These are phyloP conservation scores for Mormyrus lacerda DNA, from an alignment of 2,113 vertebrate genomes.

Conservation along the genomic window DNA sequence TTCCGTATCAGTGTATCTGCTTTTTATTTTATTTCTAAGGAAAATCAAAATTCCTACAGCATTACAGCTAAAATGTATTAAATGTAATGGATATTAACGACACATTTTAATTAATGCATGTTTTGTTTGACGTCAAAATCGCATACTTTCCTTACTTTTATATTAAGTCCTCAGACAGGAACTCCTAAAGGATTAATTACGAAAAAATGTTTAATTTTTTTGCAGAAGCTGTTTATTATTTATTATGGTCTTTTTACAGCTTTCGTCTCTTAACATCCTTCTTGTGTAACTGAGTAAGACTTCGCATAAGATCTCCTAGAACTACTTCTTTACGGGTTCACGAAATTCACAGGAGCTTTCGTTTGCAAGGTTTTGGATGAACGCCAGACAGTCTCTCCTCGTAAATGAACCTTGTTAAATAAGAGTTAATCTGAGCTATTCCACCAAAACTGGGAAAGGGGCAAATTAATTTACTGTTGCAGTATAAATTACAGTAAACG, in stretches of 20 bases:
- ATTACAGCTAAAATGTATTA: not conserved
- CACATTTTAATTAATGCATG: not conserved
- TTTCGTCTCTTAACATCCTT: constrained; percentile 6
- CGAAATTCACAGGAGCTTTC: constrained; percentile 60
- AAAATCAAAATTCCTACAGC: not conserved
- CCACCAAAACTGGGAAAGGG: constrained; percentile 50
- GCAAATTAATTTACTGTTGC: constrained; percentile 61
- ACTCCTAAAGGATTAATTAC: constrained; percentile 7
- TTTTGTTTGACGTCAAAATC: not conserved
- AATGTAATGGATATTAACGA: not conserved
- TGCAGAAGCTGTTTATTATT: constrained; percentile 4
- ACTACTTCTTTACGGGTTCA: constrained; percentile 44
- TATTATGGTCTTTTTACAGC: constrained; percentile 15
- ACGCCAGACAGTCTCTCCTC: constrained; percentile 61
- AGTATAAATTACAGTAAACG: constrained; percentile 57
- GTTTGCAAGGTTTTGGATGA: constrained; percentile 61
- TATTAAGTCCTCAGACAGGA: not conserved
- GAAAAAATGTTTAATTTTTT: constrained; percentile 1
- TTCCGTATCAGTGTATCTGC: not conserved
- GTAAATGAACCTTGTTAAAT: constrained; percentile 64
- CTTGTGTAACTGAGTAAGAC: constrained; percentile 15
- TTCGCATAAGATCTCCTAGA: constrained; percentile 31
- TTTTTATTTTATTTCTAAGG: not conserved
- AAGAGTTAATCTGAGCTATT: constrained; percentile 55
- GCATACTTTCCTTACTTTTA: not conserved